These are phyloP conservation scores for Okamejei kenojei DNA, from an alignment of 2,797 vertebrate species.

Conservation along the genomic window DNA sequence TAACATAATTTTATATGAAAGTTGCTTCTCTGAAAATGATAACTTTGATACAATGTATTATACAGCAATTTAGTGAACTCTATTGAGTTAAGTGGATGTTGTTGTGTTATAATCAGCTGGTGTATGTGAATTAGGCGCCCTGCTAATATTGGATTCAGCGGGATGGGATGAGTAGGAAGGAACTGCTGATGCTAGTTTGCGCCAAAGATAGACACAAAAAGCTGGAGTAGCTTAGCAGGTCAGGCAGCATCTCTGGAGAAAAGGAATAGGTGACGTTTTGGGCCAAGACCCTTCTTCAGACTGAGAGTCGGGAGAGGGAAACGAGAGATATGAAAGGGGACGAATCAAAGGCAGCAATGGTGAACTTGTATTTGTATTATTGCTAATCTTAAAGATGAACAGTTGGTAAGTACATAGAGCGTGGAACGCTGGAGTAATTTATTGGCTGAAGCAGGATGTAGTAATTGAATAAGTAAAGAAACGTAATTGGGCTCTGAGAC, in stretches of 20 bases:
- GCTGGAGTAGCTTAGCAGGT: too few relatives aligned
- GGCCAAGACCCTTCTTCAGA: too few relatives aligned
- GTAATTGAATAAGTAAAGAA: neutral
- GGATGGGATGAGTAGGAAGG: neutral
- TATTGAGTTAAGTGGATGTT: neutral
- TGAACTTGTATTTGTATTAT: neutral
- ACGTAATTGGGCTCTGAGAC: neutral
- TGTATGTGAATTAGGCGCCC: too few relatives aligned
- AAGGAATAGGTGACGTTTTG: too few relatives aligned
- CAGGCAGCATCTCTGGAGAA: too few relatives aligned
- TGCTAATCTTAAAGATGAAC: neutral
- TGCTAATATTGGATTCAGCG: neutral
- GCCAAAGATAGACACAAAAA: too few relatives aligned
- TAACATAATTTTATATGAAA: neutral
- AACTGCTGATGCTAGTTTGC: too few relatives aligned
- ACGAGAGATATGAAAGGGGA: too few relatives aligned
- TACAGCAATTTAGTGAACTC: neutral
- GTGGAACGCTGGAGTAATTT: neutral
- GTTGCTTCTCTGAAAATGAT: neutral
- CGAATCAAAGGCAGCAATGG: too few relatives aligned
- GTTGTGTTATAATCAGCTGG: neutral
- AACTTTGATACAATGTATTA: conserved; percentile 15
- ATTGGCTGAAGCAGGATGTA: neutral
- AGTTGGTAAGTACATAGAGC: neutral
- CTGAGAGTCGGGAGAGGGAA: too few relatives aligned